Percentiles rank a stretch among this genome's conserved stretches.
Evolutionary conservation across 1,140 invertebrate species (phyloP).

Genomic region (Lerema accius): DNA sequence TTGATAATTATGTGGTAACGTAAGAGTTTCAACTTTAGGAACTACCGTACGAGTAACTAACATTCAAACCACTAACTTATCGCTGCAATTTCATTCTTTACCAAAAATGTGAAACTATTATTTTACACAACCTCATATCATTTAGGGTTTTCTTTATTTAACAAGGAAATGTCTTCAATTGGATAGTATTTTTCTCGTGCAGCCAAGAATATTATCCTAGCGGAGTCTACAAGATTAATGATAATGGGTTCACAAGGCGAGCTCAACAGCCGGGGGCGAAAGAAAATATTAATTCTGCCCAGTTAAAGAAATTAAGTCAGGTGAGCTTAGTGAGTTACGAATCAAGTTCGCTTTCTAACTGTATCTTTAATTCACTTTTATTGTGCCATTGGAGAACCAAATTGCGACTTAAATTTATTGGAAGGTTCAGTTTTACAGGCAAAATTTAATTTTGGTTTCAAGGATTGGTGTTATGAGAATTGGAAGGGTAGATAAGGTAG

Average conservation of each 20-base stretch:
- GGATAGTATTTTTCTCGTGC: conserved; percentile 48
- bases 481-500: background rate
- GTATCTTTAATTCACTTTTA: conserved; percentile 35
- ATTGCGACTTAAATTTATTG: conserved; percentile 10
- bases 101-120: no score
- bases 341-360: conserved; percentile 31
- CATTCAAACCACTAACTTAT: no score
- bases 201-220: conserved; percentile 52
- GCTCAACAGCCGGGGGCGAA: conserved; percentile 39
- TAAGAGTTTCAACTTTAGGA: no score
- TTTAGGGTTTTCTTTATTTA: background rate
- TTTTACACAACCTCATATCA: background rate
- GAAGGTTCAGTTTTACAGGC: background rate
- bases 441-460: background rate
- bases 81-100: no score
- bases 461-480: background rate
- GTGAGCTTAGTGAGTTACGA: conserved; percentile 30
- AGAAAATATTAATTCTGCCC: conserved; percentile 52
- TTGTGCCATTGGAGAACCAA: conserved; percentile 17
- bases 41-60: no score
- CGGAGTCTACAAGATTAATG: conserved; percentile 53
- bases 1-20: no score
- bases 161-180: conserved; percentile 18
- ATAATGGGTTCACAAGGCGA: conserved; percentile 55
- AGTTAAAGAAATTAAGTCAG: conserved; percentile 37